These are phyloP conservation scores for Rhamnusium bicolor DNA, from an alignment of 2,888 invertebrate genomes.

Conservation along the genomic window DNA sequence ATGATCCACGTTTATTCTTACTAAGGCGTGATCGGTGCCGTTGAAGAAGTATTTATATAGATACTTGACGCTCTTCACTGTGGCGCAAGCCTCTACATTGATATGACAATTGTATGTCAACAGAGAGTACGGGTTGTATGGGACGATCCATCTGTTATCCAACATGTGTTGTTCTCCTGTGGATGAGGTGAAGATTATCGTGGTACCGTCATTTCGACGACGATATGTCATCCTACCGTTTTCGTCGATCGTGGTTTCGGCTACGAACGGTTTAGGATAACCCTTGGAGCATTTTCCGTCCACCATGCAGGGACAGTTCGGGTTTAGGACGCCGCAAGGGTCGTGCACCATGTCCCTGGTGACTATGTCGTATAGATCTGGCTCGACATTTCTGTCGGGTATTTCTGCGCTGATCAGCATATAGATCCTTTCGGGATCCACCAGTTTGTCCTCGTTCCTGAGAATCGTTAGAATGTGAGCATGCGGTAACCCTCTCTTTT, in stretches of 20 bases:
- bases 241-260: constrained; percentile 32
- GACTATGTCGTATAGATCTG: constrained; percentile 23
- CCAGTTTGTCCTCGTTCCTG: neutral
- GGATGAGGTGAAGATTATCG: neutral
- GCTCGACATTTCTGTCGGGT: neutral
- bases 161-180: neutral
- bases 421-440: neutral
- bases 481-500: constrained; percentile 39
- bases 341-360: constrained; percentile 66
- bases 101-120: constrained; percentile 19
- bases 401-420: neutral
- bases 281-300: constrained; percentile 63
- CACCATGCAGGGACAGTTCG: constrained; percentile 64
- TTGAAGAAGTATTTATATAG: constrained; percentile 22
- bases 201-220: constrained; percentile 16
- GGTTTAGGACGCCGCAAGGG: constrained; percentile 61
- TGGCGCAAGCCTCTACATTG: neutral
- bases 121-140: neutral
- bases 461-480: constrained; percentile 34
- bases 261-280: constrained; percentile 36
- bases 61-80: neutral
- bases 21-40: neutral
- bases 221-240: constrained; percentile 36
- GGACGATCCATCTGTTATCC: constrained; percentile 21
- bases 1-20: neutral